A percentile compares a stretch with the other conserved stretches of the same genome.
Conservation (phyloP, 2,888 invertebrate genomes). For the Zaprionus obscuricornis region DNA sequence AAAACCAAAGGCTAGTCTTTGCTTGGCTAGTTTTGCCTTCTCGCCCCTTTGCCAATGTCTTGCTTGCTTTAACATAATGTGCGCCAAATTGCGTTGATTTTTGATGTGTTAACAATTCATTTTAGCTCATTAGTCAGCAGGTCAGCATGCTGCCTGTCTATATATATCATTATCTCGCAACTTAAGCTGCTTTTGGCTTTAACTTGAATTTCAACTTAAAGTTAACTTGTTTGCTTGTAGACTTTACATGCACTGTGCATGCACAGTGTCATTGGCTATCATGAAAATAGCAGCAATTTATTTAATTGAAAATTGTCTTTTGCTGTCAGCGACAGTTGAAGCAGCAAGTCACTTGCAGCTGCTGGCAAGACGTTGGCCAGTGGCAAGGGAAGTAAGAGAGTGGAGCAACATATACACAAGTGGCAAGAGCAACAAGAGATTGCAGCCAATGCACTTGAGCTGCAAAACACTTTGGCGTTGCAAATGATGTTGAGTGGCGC, state of each 20-base stretch:
- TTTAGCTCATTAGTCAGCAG: constrained; percentile 73
- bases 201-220: neutral
- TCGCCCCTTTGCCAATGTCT: neutral
- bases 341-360: constrained; percentile 37
- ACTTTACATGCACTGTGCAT: constrained; percentile 47
- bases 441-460: constrained; percentile 50
- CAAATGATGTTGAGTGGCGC: constrained; percentile 47
- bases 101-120: constrained; percentile 75
- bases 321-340: constrained; percentile 60
- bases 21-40: constrained; percentile 1
- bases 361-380: constrained; percentile 47
- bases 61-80: constrained; percentile 64
- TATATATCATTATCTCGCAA: constrained; percentile 65
- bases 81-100: constrained; percentile 73
- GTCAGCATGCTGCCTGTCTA: constrained; percentile 60
- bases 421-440: constrained; percentile 29
- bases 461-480: constrained; percentile 31
- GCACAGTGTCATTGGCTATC: constrained; percentile 30
- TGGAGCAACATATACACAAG: constrained; percentile 50
- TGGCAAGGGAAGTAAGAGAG: constrained; percentile 30
- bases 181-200: neutral
- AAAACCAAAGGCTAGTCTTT: constrained; percentile 11
- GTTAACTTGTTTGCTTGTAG: neutral
- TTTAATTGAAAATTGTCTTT: constrained; percentile 77
- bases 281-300: constrained; percentile 68